phyloP scores from a whole-genome alignment of 2,113 vertebrate genomes.

The Sceloporus undulatus region DNA sequence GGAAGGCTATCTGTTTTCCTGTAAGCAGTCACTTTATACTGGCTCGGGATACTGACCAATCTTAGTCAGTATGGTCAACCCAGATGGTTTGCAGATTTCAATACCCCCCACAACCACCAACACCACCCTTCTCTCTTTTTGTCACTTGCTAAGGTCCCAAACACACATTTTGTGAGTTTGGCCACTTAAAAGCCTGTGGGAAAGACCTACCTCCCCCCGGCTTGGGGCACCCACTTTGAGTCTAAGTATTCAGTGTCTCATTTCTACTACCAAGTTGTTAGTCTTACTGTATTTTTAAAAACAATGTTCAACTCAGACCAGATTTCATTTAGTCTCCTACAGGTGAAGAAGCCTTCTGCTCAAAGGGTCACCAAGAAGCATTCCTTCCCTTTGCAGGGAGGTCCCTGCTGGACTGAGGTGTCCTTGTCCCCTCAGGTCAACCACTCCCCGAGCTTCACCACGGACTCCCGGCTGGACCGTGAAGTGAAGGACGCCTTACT shows the following conservation, averaged over 20 bases:
- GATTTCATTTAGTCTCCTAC: too few species aligned
- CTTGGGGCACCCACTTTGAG: background rate
- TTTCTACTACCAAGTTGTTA: background rate
- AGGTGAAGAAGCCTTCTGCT: background rate
- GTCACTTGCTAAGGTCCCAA: background rate
- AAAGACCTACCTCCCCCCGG: background rate
- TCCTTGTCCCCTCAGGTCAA: constrained; percentile 77
- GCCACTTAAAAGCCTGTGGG: background rate
- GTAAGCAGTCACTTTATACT: background rate
- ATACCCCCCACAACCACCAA: too few species aligned
- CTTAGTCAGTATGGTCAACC: too few species aligned
- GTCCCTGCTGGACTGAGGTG: too few species aligned
- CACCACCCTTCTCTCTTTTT: background rate
- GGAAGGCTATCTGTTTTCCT: background rate
- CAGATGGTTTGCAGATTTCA: background rate
- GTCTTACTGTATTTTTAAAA: too few species aligned
- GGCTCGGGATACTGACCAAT: too few species aligned
- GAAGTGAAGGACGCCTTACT: constrained; percentile 84
- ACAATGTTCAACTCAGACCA: too few species aligned
- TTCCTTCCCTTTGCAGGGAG: background rate
- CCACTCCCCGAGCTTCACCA: constrained; percentile 85
- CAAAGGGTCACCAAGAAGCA: background rate
- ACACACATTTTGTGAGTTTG: background rate
- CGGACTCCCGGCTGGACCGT: constrained; percentile 77
- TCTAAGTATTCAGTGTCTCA: background rate